Percentiles rank a stretch among this genome's conserved stretches.
These are phyloP conservation scores for Pilophorus perplexus DNA, from an alignment of 2,888 invertebrate genomes.

Conservation along the genomic window DNA sequence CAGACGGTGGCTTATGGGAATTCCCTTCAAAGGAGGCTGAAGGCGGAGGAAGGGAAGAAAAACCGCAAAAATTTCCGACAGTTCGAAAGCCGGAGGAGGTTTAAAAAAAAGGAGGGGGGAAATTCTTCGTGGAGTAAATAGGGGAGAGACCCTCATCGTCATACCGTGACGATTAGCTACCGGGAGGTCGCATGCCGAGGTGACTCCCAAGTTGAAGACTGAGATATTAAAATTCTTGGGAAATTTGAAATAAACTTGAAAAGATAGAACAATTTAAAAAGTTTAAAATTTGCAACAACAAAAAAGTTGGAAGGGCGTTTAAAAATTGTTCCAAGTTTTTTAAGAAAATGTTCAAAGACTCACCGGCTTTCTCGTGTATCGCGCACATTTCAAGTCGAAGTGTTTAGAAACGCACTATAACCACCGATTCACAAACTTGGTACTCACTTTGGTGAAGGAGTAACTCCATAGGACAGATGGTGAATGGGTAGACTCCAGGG, in stretches of 20 bases:
- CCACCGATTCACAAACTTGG: constrained; percentile 39
- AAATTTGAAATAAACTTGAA: not conserved
- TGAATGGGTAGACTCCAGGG: constrained; percentile 34
- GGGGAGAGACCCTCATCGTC: not conserved
- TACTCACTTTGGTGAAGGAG: constrained; percentile 35
- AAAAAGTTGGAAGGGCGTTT: too few relatives aligned
- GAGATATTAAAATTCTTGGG: not conserved
- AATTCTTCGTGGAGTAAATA: not conserved
- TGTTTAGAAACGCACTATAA: constrained; percentile 24
- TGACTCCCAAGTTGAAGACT: too few relatives aligned
- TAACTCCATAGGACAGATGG: constrained; percentile 32
- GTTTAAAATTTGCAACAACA: too few relatives aligned
- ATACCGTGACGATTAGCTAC: too few relatives aligned
- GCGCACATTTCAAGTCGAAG: constrained; percentile 32
- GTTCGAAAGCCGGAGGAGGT: not conserved
- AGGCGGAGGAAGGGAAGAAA: not conserved
- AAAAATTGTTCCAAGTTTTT: too few relatives aligned
- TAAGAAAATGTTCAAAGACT: too few relatives aligned
- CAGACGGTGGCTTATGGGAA: constrained; percentile 9
- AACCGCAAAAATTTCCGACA: too few relatives aligned
- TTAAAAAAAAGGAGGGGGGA: not conserved
- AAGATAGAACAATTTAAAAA: too few relatives aligned
- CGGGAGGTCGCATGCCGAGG: too few relatives aligned
- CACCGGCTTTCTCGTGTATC: constrained; percentile 31
- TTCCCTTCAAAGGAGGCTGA: not conserved